Evolutionary conservation across 2,113 vertebrate genomes (phyloP).

Genomic region (Dasypus novemcinctus): DNA sequence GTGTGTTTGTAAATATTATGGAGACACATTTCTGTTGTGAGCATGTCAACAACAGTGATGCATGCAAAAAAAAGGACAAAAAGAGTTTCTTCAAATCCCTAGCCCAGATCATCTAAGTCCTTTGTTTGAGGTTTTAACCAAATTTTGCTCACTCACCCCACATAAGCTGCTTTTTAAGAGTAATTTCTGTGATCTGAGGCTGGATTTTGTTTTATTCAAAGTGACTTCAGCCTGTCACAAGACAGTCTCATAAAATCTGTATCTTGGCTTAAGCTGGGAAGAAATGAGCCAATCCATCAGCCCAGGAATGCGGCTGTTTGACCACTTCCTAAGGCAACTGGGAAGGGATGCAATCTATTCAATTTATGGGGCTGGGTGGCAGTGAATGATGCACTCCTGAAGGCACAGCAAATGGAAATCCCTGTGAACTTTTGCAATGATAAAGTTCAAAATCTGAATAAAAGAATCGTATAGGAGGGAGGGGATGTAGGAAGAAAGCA

Average conservation of each 20-base stretch:
- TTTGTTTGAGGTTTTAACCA: constrained; percentile 64
- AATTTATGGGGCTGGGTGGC: constrained; percentile 79
- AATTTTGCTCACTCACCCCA: constrained; percentile 55
- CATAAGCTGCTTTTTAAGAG: constrained; percentile 67
- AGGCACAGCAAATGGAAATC: constrained; percentile 79
- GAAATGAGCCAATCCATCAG: constrained; percentile 84
- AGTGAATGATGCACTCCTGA: constrained; percentile 66
- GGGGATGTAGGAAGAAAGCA: background rate
- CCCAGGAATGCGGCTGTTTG: constrained; percentile 84
- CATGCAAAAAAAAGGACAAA: background rate
- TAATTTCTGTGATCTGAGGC: constrained; percentile 73
- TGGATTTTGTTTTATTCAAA: constrained; percentile 82
- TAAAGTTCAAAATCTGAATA: constrained; percentile 73
- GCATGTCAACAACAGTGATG: background rate
- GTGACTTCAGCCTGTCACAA: constrained; percentile 81
- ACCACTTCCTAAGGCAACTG: constrained; percentile 84
- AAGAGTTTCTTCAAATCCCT: constrained; percentile 13
- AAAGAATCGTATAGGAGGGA: constrained; percentile 18
- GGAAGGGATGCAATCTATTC: constrained; percentile 84
- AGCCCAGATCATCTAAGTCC: background rate
- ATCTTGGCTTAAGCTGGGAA: constrained; percentile 80
- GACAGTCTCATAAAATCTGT: constrained; percentile 83
- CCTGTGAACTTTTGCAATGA: constrained; percentile 70
- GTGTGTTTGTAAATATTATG: constrained; percentile 65
- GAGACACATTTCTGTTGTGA: constrained; percentile 43